Evolutionary conservation across 2,888 invertebrate genomes (phyloP).

Genomic region (Nyleta sp.): DNA sequence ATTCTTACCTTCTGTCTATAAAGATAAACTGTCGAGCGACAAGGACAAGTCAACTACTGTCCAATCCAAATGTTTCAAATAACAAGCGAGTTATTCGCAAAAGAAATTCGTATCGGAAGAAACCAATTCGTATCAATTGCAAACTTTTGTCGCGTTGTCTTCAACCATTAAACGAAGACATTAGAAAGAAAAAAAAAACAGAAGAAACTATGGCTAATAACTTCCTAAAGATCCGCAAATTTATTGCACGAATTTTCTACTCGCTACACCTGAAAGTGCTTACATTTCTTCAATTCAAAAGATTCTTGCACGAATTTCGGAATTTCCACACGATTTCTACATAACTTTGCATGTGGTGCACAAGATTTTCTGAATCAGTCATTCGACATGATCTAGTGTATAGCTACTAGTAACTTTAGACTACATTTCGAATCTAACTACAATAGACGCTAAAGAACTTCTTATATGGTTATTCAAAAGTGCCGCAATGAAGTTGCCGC

Average conservation of each 20-base stretch:
- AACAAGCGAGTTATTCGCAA: not conserved
- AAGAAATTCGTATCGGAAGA: not conserved
- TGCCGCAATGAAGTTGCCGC: too few species aligned
- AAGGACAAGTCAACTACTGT: too few species aligned
- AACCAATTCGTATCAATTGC: not conserved
- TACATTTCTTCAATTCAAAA: conserved; percentile 22
- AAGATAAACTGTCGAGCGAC: too few species aligned
- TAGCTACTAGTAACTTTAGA: conserved; percentile 42
- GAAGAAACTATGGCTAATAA: conserved; percentile 7
- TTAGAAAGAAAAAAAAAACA: not conserved
- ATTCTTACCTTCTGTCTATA: too few species aligned
- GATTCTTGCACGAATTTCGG: conserved; percentile 45
- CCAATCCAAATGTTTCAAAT: too few species aligned
- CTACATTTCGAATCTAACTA: not conserved
- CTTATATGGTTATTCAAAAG: too few species aligned
- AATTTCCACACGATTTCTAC: conserved; percentile 43
- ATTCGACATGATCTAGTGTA: conserved; percentile 25
- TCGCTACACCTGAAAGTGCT: conserved; percentile 37
- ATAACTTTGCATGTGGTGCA: conserved; percentile 47
- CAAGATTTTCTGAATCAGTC: conserved; percentile 25
- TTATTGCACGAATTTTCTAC: conserved; percentile 41
- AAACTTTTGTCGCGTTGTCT: conserved; percentile 47
- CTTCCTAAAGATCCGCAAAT: conserved; percentile 15
- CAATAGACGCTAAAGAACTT: not conserved
- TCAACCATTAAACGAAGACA: conserved; percentile 21